These are phyloP conservation scores for Myotis findleyi DNA, from an alignment of 2,797 vertebrate species.

Conservation along the genomic window DNA sequence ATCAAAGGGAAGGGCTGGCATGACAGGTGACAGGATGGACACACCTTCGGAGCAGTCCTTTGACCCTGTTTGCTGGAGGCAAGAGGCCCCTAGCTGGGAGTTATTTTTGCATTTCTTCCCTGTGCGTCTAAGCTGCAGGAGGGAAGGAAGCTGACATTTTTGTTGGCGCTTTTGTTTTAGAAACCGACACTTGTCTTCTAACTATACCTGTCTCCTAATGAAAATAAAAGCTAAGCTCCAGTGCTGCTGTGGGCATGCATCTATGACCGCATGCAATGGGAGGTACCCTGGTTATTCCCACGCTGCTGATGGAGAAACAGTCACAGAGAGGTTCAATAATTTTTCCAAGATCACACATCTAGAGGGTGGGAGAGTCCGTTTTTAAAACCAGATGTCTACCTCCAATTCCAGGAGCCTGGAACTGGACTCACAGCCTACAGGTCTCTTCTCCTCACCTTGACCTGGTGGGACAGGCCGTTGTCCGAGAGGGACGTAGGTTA, in stretches of 20 bases:
- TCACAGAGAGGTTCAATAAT: not conserved
- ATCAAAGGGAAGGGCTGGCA: not conserved
- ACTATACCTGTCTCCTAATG: not conserved
- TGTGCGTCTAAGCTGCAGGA: not conserved
- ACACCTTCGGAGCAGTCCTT: not conserved
- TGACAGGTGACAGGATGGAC: not conserved
- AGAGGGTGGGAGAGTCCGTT: not conserved
- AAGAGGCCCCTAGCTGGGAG: not conserved
- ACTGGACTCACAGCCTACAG: not conserved
- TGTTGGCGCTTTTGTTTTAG: not conserved
- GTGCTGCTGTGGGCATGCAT: accelerated
- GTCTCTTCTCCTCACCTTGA: not conserved
- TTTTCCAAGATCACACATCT: not conserved
- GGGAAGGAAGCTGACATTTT: not conserved
- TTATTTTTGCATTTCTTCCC: not conserved
- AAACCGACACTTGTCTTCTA: not conserved
- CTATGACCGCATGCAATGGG: not conserved
- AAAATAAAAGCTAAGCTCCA: not conserved
- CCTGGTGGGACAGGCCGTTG: not conserved
- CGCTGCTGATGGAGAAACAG: not conserved
- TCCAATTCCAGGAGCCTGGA: not conserved
- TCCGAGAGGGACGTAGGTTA: not conserved
- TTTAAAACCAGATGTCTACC: not conserved
- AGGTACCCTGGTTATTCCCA: not conserved
- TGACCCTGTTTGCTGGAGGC: not conserved